Conservation (phyloP, 1,140 invertebrate genomes). For the Frieseomelitta varia region DNA sequence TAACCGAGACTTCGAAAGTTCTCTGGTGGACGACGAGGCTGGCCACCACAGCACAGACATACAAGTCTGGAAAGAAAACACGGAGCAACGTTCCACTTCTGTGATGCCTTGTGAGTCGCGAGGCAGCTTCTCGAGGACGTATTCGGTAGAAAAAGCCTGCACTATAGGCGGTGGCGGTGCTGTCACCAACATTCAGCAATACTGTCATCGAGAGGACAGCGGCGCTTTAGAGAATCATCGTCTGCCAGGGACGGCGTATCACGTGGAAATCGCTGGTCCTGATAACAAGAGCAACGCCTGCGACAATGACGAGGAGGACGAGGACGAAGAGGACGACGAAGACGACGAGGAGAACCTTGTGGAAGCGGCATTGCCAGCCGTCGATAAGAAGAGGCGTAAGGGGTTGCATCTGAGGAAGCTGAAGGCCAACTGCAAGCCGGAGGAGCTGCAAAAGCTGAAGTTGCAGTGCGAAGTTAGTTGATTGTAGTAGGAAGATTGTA, state of each 20-base stretch:
- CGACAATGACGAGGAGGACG: conserved; percentile 69
- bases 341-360: conserved; percentile 85
- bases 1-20: conserved; percentile 86
- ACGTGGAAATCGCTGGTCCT: conserved; percentile 72
- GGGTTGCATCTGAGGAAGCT: conserved; percentile 87
- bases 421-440: conserved; percentile 91
- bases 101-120: conserved; percentile 79
- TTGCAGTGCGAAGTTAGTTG: conserved; percentile 84
- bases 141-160: conserved; percentile 59
- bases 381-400: conserved; percentile 83
- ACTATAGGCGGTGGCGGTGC: conserved; percentile 44
- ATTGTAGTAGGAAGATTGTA: not conserved
- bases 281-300: conserved; percentile 77
- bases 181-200: conserved; percentile 56
- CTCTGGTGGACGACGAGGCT: conserved; percentile 81
- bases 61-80: conserved; percentile 88
- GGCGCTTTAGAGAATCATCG: conserved; percentile 57
- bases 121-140: conserved; percentile 71
- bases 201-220: conserved; percentile 51
- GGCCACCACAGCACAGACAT: conserved; percentile 87
- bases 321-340: conserved; percentile 69
- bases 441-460: conserved; percentile 89
- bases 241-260: conserved; percentile 53
- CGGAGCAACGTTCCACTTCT: conserved; percentile 86
- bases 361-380: conserved; percentile 86